Evolutionary conservation across 2,797 vertebrate species (phyloP).

Genomic region (Pygocentrus nattereri): DNA sequence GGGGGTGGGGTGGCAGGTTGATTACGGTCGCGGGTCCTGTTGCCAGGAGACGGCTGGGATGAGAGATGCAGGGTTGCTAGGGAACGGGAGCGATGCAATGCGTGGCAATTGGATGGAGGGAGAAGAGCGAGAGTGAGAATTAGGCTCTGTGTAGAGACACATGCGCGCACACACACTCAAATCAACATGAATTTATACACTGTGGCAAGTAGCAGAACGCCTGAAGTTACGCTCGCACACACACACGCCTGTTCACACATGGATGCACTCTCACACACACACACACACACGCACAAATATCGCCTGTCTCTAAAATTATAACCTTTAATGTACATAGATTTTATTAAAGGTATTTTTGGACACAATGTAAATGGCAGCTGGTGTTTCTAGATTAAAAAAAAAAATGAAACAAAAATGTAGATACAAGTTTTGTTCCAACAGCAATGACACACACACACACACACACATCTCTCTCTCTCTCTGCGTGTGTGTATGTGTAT

Average conservation of each 20-base stretch:
- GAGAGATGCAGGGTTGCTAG: constrained; percentile 84
- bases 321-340: too few species aligned
- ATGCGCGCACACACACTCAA: constrained; percentile 33
- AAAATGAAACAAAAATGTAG: too few species aligned
- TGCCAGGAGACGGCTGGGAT: constrained; percentile 82
- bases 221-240: constrained; percentile 16
- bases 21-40: constrained; percentile 85
- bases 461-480: too few species aligned
- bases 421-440: too few species aligned
- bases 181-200: constrained; percentile 13
- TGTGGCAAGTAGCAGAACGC: background rate
- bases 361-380: too few species aligned
- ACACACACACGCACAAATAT: too few species aligned
- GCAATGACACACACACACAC: too few species aligned
- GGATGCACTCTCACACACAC: background rate
- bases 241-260: constrained; percentile 24
- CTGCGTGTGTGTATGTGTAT: constrained; percentile 21
- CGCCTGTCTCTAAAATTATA: too few species aligned
- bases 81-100: constrained; percentile 80
- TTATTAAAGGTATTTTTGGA: too few species aligned
- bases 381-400: too few species aligned
- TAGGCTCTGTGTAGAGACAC: constrained; percentile 74
- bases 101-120: constrained; percentile 75
- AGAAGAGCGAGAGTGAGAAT: constrained; percentile 53
- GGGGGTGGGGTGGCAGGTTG: constrained; percentile 77